A percentile compares a stretch with the other conserved stretches of the same genome.
phyloP scores from a whole-genome alignment of 2,797 vertebrate genomes.

The Dryobates pubescens region DNA sequence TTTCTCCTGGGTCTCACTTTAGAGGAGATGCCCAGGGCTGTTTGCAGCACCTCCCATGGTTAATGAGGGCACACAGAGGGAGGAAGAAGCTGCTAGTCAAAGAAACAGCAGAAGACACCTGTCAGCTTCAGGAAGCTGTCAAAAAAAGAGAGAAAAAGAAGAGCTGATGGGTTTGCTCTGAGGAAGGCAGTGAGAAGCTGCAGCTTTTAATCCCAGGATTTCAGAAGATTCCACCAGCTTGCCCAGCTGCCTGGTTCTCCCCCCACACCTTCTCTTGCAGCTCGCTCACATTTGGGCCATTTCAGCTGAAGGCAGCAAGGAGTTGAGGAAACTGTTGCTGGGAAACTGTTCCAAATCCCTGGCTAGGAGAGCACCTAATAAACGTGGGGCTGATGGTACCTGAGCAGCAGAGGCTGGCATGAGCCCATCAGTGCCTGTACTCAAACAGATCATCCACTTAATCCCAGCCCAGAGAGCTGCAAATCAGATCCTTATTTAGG shows the following conservation, averaged over 20 bases:
- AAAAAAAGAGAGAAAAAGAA: background rate
- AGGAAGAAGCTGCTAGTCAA: background rate
- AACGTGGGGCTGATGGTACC: background rate
- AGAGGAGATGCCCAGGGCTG: background rate
- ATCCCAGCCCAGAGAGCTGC: background rate
- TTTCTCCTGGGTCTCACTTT: background rate
- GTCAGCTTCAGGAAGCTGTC: background rate
- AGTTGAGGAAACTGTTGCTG: conserved; percentile 52
- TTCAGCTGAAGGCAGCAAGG: conserved; percentile 32
- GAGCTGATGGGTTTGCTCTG: background rate
- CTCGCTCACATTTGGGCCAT: background rate
- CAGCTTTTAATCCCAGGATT: background rate
- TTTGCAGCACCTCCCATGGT: fast-evolving
- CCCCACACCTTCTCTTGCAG: background rate
- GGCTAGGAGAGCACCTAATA: background rate
- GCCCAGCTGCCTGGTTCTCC: background rate
- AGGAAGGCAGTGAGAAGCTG: background rate
- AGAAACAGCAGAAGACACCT: background rate
- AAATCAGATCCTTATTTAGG: background rate
- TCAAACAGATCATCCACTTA: background rate
- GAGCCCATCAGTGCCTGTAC: fast-evolving
- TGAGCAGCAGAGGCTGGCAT: background rate
- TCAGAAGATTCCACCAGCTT: background rate
- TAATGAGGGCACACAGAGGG: fast-evolving
- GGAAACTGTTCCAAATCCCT: conserved; percentile 44